Base-by-base conservation (phyloP, 2,113 vertebrate genomes). In the Elachura formosa region DNA sequence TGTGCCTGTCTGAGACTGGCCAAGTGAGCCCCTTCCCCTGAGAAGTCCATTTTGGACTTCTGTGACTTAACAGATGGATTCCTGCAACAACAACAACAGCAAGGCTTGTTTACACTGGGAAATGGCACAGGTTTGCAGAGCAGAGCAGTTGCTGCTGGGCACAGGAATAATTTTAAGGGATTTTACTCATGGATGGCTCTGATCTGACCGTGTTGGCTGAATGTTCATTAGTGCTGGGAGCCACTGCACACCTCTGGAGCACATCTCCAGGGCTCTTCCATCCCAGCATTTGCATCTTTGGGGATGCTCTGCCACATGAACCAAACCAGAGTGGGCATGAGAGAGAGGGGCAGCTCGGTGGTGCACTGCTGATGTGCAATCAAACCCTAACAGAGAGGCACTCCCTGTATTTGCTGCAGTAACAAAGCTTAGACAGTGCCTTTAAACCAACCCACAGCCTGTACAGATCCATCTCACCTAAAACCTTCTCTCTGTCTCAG, bases 201-300 rank as follows among this genome's bases (percentile, higher is more conserved):
- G 11, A 40, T 40, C 69, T 89, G 68, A 24, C 22, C 1, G 5
- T 49, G 61, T 6, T 75, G 48, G 54, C 55, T 36, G 61, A 6
- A 8, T 6, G 34, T 41, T 51, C 74, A 1, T 67, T 40, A 59
- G 75, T 36, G 33, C 67, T 80, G 87, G 43, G 56, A 84, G 40
- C 19, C 17, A 1, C 20, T 22, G n/a, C 0, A 0, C 51, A n/a
- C 48, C 78, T 79, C 45, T 25, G 67, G 52, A 89, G 46, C 33
- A 18, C 41, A 14, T 43, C 71, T 54, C 58, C 74, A 67, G 58
- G 5, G 33, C 7, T 3, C 0, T 9, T 73, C 54, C 34, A 59
- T 58, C 67, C 67, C 56, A 17, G 2, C 0, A 0, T 25, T 55
- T 58, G 14, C 34, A 36, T 31, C 67, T 58, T 33, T 1, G 3